A percentile compares a stretch with the other conserved stretches of the same genome.
Conservation (phyloP, 2,113 vertebrate genomes). For the Stigmatopora argus region DNA sequence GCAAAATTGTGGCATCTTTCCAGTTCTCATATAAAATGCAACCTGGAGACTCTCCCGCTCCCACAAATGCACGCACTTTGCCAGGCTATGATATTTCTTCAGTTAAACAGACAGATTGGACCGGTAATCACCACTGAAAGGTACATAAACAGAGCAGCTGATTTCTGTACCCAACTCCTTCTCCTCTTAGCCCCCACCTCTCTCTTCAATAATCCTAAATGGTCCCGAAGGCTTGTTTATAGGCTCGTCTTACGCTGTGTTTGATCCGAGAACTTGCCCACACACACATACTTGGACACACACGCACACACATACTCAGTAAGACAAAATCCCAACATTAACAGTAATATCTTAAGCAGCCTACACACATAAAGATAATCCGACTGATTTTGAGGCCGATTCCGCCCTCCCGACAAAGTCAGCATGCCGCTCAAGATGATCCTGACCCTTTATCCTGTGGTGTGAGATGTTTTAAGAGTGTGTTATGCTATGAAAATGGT, state of each 20-base stretch:
- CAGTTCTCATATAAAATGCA: slow-evolving; percentile 53
- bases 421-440: neutral
- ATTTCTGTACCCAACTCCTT: slow-evolving; percentile 67
- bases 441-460: neutral
- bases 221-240: slow-evolving; percentile 85
- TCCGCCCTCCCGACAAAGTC: neutral
- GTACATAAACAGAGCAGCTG: slow-evolving; percentile 81
- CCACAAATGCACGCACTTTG: slow-evolving; percentile 29
- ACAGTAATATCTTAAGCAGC: slow-evolving; percentile 35
- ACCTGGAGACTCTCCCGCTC: slow-evolving; percentile 40
- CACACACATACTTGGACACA: slow-evolving; percentile 61
- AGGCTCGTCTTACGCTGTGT: slow-evolving; percentile 78
- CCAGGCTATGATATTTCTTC: slow-evolving; percentile 57
- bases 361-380: neutral
- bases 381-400: neutral
- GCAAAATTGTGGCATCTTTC: slow-evolving; percentile 42
- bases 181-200: slow-evolving; percentile 29
- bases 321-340: slow-evolving; percentile 29
- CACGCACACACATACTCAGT: slow-evolving; percentile 18
- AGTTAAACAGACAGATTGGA: slow-evolving; percentile 68
- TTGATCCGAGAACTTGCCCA: slow-evolving; percentile 77
- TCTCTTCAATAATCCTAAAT: slow-evolving; percentile 68
- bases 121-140: slow-evolving; percentile 82
- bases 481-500: neutral
- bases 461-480: neutral